Conservation (phyloP, 2,113 vertebrate species). For the Laticauda laticaudata region DNA sequence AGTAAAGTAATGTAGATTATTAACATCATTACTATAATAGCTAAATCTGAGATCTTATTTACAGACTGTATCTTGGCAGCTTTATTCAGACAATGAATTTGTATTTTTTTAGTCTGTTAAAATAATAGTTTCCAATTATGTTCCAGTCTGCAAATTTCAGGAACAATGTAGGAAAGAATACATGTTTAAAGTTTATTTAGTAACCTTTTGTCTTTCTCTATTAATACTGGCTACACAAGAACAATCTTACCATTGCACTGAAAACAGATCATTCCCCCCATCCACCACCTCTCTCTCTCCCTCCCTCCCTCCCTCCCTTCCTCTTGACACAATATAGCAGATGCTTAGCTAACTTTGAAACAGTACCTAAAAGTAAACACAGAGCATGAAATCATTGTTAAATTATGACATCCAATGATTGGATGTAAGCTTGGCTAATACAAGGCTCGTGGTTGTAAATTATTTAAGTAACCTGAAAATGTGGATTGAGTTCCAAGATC, state of each 20-base stretch:
- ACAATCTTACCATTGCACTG: too few species aligned
- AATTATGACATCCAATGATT: not conserved
- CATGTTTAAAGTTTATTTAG: not conserved
- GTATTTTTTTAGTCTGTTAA: not conserved
- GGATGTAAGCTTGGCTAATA: not conserved
- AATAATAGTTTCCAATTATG: not conserved
- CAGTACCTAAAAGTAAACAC: not conserved
- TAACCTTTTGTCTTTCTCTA: not conserved
- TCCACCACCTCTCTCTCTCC: not conserved
- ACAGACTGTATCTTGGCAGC: not conserved
- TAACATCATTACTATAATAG: not conserved
- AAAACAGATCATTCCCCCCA: not conserved
- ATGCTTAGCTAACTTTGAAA: not conserved
- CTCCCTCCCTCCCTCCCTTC: not conserved
- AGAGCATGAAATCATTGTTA: not conserved
- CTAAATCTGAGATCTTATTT: not conserved
- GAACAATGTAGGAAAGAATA: not conserved
- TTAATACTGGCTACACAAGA: not conserved
- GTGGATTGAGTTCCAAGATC: not conserved
- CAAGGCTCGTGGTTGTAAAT: not conserved
- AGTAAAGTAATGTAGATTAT: not conserved
- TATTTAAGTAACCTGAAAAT: constrained; percentile 21
- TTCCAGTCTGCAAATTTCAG: not conserved
- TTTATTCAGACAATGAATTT: not conserved
- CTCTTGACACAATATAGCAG: not conserved